Evolutionary conservation across 2,888 invertebrate genomes (phyloP), one percentile per base, ranked within the genome.

Genomic region (Parnassius mnemosyne): DNA sequence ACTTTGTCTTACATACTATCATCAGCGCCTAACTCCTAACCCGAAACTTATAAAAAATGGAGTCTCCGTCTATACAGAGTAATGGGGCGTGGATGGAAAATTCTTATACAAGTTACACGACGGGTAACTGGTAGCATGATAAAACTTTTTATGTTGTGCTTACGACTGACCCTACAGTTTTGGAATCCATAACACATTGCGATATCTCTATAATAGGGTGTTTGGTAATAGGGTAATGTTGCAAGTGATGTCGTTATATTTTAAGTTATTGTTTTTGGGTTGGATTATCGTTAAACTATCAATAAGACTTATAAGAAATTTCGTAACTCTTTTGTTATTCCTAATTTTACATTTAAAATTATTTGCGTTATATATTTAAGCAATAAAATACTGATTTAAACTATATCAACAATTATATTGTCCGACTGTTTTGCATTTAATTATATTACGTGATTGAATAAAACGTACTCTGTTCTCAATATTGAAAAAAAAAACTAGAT

Each of bases 141-240:
- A 87, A 87, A 89, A 89, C 80, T 89, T 90, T 89, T 87, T 87
- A 89, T 87, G 84, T 81, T 79, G 81, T 83, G 80, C 80, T 87
- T 84, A 86, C 83, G 81, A 79, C 79, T 76, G 77, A 79, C 78
- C 76, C 80, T 72, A 77, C 81, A 81, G 80, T 81, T 81, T 79
- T 77, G 76, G 77, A 80, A 79, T 77, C 80, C 81, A 79, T 82
- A 82, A 84, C 77, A 76, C 74, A 71, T 74, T 71, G 71, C 69
- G 71, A 69, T 71, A 67, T 69, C 69, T 70, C 25, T 66, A 69
- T 69, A 69, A 34, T 60, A 62, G 66, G 53, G 60, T 65, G 66
- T 67, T 61, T 20, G 42, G 57, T 65, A 62, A 63, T 61, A 59
- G 60, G 65, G 61, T 43, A 1, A 16, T 42, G 57, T n/a, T 13